phyloP scores from a whole-genome alignment of 2,113 vertebrate genomes.

The Manacus vitellinus region DNA sequence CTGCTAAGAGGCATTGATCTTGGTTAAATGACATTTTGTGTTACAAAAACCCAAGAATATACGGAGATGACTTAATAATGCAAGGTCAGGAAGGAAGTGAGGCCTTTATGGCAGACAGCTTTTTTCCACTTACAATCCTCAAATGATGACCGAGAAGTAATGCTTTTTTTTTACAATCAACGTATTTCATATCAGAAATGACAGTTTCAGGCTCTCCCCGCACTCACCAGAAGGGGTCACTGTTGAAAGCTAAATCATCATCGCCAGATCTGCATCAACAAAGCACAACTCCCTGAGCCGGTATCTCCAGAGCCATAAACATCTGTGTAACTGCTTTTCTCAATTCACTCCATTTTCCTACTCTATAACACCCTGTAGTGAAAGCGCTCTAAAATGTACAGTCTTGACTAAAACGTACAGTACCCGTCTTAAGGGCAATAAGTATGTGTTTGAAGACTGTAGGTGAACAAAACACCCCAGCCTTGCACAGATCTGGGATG shows the following conservation, averaged over 20 bases:
- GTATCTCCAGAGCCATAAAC: not conserved
- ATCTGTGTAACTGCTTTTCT: not conserved
- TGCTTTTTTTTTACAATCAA: not conserved
- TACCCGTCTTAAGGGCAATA: not conserved
- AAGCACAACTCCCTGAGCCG: not conserved
- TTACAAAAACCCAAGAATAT: not conserved
- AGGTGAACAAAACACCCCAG: not conserved
- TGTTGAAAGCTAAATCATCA: constrained; percentile 43
- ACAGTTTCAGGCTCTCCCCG: not conserved
- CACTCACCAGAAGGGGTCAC: not conserved
- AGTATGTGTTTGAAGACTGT: not conserved
- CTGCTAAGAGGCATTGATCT: constrained; percentile 37
- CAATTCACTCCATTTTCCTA: not conserved
- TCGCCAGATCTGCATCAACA: not conserved
- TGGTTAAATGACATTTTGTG: not conserved
- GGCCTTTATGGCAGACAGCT: not conserved
- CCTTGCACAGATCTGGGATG: not conserved
- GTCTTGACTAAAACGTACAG: not conserved
- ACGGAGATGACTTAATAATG: not conserved
- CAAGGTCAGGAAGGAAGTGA: not conserved
- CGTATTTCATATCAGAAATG: not conserved
- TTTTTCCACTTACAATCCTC: not conserved
- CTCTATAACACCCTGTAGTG: not conserved
- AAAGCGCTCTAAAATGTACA: not conserved
- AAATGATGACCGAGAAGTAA: not conserved